Base-by-base conservation (phyloP, 1,140 invertebrate species). In the Thalassaphorura encarpata region DNA sequence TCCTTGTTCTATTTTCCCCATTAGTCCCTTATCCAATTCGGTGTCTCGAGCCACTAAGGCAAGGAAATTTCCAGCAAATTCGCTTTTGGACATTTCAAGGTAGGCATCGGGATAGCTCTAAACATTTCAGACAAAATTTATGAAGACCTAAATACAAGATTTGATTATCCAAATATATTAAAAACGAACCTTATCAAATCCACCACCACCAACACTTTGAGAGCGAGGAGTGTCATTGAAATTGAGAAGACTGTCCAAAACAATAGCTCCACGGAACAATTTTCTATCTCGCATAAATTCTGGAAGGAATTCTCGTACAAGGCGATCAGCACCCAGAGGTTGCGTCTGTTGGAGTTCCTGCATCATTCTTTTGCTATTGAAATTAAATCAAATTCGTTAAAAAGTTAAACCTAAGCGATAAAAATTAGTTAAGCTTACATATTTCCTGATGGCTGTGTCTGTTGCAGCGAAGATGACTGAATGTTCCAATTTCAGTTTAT, bases 231-330 rank as follows among this genome's bases (percentile, higher is more conserved):
- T 29, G 15, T 54, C 47, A 19, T 54, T 58, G 33, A 40, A 58
- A 40, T 54, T 62, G 36, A 62, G 26, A 23, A 62, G 49, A 29
- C 46, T 46, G 26, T 62, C 60, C 28, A 62, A 39, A 42, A 62
- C 60, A 36, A 62, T 50, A 8, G 43, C 60, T 16, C 60, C 60
- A n/a, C 52, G 23, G 18, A 62, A 59, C 1, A 15, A 19, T n/a
- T 58, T 58, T 18, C 52, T 36, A 29, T 19, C 46, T 8, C 15
- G 11, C 6, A 58, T 15, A 39, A 62, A 58, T 21, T 21, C 16
- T 2, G 51, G 55, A 2, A 62, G 40, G 29, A 46, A 62, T 4
- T 47, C 33, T 36, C n/a, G 33, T 11, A 36, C 11, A 36, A 11
- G n/a, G 11, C n/a, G n/a, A 36, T 11, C 11, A 36, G n/a, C 11